A percentile compares a stretch with the other conserved stretches of the same genome.
Conservation (phyloP, 2,797 vertebrate species). For the Tympanoctomys barrerae region DNA sequence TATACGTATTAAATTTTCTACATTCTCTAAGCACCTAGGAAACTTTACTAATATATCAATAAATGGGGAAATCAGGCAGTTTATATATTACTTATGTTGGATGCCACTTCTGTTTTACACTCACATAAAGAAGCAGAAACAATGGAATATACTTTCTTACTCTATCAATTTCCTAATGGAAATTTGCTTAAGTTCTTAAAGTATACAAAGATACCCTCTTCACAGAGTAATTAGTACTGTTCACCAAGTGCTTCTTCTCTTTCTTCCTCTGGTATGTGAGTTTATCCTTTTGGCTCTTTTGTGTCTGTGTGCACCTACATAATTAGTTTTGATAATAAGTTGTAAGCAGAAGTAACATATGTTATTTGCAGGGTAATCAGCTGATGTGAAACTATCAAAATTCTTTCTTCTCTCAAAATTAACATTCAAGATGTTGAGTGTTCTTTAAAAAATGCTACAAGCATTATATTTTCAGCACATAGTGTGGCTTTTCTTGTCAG, state of each 20-base stretch:
- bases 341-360: not conserved
- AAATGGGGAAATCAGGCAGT: not conserved
- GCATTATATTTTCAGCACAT: not conserved
- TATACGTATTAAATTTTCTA: not conserved
- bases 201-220: not conserved
- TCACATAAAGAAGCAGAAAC: not conserved
- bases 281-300: not conserved
- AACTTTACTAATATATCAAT: not conserved
- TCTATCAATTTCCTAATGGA: not conserved
- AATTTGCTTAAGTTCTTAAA: not conserved
- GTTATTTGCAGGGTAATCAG: not conserved
- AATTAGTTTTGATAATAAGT: not conserved
- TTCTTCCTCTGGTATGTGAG: not conserved
- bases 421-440: not conserved
- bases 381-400: not conserved
- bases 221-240: not conserved
- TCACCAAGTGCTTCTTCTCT: not conserved
- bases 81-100: not conserved
- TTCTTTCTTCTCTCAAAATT: not conserved
- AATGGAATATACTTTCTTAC: not conserved
- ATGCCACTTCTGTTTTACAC: constrained; percentile 1
- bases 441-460: not conserved
- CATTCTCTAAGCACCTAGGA: not conserved
- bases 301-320: not conserved
- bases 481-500: not conserved